Evolutionary conservation across 2,888 invertebrate species (phyloP).

Genomic region (Eupeodes luniger): DNA sequence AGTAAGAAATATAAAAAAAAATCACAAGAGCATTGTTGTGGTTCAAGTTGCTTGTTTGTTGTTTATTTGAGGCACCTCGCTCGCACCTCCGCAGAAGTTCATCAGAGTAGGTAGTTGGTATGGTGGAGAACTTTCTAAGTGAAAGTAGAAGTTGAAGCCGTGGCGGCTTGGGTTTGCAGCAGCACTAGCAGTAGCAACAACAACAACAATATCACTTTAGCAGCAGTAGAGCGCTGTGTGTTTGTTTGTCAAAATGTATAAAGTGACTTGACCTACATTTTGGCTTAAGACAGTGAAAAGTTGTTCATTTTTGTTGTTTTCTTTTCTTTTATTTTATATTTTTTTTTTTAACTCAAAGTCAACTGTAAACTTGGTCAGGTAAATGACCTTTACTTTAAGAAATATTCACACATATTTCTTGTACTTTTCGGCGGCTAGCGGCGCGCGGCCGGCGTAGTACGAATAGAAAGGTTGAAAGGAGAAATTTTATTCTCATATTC

Average conservation of each 20-base stretch:
- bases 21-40: conserved; percentile 42
- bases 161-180: conserved; percentile 25
- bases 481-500: conserved; percentile 47
- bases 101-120: conserved; percentile 21
- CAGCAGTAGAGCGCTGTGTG: conserved; percentile 6
- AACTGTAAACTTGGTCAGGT: conserved; percentile 49
- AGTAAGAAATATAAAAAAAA: conserved; percentile 49
- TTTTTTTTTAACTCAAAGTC: conserved; percentile 38
- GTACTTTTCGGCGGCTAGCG: background rate
- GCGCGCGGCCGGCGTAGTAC: conserved; percentile 14
- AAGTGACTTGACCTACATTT: conserved; percentile 72
- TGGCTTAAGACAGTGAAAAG: conserved; percentile 41
- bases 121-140: conserved; percentile 75
- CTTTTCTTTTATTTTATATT: background rate
- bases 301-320: conserved; percentile 36
- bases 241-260: conserved; percentile 56
- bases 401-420: background rate
- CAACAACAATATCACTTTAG: background rate
- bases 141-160: conserved; percentile 69
- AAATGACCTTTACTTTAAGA: conserved; percentile 46
- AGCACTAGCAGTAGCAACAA: background rate
- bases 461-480: conserved; percentile 36
- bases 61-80: conserved; percentile 67
- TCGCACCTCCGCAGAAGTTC: conserved; percentile 53
- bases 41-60: conserved; percentile 61